Percentiles rank a stretch among this genome's conserved stretches.
Evolutionary conservation across 1,140 invertebrate genomes (phyloP).

Genomic region (Drosophila nikananu): DNA sequence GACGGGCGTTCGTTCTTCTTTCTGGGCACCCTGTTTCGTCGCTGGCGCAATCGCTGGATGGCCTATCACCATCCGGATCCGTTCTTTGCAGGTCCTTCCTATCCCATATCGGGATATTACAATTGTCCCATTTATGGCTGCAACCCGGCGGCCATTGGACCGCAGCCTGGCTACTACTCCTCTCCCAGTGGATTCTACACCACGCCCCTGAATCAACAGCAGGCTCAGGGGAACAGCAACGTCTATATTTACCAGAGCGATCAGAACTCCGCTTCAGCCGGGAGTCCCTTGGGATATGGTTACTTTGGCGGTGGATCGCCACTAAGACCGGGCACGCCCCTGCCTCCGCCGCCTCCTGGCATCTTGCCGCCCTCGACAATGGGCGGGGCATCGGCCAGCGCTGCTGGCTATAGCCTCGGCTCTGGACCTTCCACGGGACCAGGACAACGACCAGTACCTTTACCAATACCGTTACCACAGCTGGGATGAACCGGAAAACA

Average conservation of each 20-base stretch:
- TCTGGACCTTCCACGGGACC: conserved; percentile 4
- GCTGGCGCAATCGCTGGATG: conserved; percentile 72
- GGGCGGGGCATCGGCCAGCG: conserved; percentile 33
- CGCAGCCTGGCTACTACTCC: conserved; percentile 47
- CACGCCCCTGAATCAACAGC: conserved; percentile 43
- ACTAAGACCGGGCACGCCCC: conserved; percentile 11
- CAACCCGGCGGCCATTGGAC: conserved; percentile 54
- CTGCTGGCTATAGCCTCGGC: conserved; percentile 51
- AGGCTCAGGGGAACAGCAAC: conserved; percentile 71
- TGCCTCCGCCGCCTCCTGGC: conserved; percentile 11
- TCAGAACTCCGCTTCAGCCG: conserved; percentile 52
- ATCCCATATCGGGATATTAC: conserved; percentile 64
- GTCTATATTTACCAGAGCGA: conserved; percentile 71
- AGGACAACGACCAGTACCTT: conserved; percentile 36
- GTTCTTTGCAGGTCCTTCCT: conserved; percentile 59
- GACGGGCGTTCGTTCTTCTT: conserved; percentile 68
- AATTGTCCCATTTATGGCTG: conserved; percentile 66
- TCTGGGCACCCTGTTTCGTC: conserved; percentile 63
- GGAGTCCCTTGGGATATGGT: conserved; percentile 43
- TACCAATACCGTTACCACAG: conserved; percentile 34
- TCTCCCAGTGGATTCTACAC: conserved; percentile 52
- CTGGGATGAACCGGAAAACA: conserved; percentile 33
- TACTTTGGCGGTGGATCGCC: conserved; percentile 35
- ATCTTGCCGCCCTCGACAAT: conserved; percentile 10
- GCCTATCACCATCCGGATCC: conserved; percentile 59